phyloP scores from a whole-genome alignment of 2,888 invertebrate species.

The Lithophane semibrunnea region DNA sequence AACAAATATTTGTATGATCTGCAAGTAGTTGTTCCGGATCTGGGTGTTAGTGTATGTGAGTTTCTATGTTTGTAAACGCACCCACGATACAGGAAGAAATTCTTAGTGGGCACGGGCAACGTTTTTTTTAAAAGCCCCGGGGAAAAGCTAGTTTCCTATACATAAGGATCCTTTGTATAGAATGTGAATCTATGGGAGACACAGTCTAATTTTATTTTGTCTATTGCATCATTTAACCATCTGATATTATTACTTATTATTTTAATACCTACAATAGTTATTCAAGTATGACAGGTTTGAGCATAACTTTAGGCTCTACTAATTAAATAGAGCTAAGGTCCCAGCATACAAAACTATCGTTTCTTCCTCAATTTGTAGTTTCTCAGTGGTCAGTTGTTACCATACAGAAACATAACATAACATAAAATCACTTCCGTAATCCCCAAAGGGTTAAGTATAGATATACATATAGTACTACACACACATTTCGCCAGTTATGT shows the following conservation, averaged over 20 bases:
- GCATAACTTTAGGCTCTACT: not conserved
- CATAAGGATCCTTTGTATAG: not conserved
- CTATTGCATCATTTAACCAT: not conserved
- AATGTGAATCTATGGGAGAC: not conserved
- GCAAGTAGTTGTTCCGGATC: too few species aligned
- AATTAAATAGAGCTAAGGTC: not conserved
- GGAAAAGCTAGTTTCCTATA: not conserved
- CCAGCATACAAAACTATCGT: not conserved
- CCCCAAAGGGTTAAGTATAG: too few species aligned
- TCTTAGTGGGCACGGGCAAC: too few species aligned
- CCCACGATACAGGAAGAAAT: too few species aligned
- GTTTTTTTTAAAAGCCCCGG: too few species aligned
- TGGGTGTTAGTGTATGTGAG: too few species aligned
- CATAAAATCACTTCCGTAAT: too few species aligned
- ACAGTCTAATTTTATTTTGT: not conserved
- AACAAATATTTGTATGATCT: too few species aligned
- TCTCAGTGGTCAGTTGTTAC: not conserved
- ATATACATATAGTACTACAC: too few species aligned
- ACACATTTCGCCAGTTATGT: too few species aligned
- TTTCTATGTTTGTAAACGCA: too few species aligned
- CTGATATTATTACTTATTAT: not conserved
- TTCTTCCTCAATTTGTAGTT: not conserved
- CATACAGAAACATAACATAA: not conserved
- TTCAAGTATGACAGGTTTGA: not conserved
- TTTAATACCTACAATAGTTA: not conserved